These are phyloP conservation scores for Xenopus tropicalis DNA, from an alignment of 2,113 vertebrate genomes.

Conservation along the genomic window UCB_Xtro_10.0 CM004443.2:83673001-83673500, in stretches of 20 bases:
- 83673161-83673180: conserved; percentile 7
- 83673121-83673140: conserved; percentile 1
- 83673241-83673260: background rate
- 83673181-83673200: background rate
- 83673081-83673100: background rate
- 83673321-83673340: conserved; percentile 1
- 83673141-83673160: conserved; percentile 4
- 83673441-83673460: background rate
- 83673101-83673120: conserved; percentile 13
- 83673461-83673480: background rate
- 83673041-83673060: too few relatives aligned
- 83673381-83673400: background rate
- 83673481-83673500: background rate
- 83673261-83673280: background rate
- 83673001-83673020: too few relatives aligned
- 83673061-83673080: background rate
- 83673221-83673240: background rate
- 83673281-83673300: background rate
- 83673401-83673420: background rate
- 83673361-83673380: conserved; percentile 1
- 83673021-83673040: too few relatives aligned
- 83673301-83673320: conserved; percentile 19
- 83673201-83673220: conserved; percentile 5
- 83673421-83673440: background rate
- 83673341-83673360: background rate